These are phyloP conservation scores for Lagopus leucura DNA, from an alignment of 2,113 vertebrate species.

Conservation along the genomic window DNA sequence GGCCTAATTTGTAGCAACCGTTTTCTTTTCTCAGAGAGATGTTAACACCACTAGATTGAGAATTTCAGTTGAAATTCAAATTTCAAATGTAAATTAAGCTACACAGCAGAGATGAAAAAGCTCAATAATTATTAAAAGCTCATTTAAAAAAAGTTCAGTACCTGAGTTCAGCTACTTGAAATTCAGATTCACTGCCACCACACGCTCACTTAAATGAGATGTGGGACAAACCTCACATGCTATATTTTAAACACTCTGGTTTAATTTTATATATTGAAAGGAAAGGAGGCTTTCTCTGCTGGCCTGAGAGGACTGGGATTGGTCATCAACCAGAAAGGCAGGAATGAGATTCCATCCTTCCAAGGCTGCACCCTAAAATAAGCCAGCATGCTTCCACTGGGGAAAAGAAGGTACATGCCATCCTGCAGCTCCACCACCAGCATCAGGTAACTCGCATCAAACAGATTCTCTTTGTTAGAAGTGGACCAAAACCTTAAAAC, in stretches of 20 bases:
- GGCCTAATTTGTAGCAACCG: background rate
- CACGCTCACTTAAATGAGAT: background rate
- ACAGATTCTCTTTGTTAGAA: background rate
- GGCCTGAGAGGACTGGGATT: background rate
- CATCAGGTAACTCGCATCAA: accelerated
- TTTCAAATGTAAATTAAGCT: conserved; percentile 20
- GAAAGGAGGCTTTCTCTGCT: background rate
- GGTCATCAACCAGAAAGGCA: background rate
- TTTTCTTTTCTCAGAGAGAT: background rate
- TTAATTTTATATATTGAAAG: background rate
- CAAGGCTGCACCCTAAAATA: background rate
- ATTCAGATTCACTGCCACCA: background rate
- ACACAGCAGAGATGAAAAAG: background rate
- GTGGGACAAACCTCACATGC: background rate
- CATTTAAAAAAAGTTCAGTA: background rate
- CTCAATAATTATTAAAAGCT: conserved; percentile 36
- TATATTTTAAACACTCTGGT: background rate
- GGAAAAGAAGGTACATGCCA: accelerated
- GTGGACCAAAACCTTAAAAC: background rate
- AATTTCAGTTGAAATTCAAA: background rate
- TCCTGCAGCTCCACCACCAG: background rate
- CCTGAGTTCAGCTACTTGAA: background rate
- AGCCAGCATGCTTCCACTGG: background rate
- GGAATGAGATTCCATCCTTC: background rate
- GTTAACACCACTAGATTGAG: background rate